Evolutionary conservation across 2,113 vertebrate genomes (phyloP), one percentile per base, ranked within the genome.

Genomic region (Pelodiscus sinensis): DNA sequence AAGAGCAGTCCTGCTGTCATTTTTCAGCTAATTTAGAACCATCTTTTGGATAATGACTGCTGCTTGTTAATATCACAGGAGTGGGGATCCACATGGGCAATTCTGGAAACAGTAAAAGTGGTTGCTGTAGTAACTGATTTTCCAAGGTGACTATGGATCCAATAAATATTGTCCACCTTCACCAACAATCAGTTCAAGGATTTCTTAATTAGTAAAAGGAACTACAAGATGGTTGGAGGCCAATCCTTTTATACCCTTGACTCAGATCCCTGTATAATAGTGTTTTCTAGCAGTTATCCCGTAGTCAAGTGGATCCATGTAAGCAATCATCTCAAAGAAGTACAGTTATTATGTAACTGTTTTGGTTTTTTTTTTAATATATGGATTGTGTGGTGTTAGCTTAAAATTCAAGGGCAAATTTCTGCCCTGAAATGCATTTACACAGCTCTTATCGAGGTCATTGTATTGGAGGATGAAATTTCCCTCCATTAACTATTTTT

Each of bases 331-430:
- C 80, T 56, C 58, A 78, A 82, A 92, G 85, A 85, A 88, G 9
- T 54, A 29, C 78, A 80, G 58, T 71, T 94, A 77, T 91, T 96
- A 86, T 31, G 88, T 79, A 90, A 82, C 87, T 60, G 16, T 29
- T 84, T 77, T 85, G 83, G 79, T n/a, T 93, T 87, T 95, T 94
- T 89, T 54, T 54, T 54, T 14, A 54, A 52, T 87, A 81, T 57
- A 75, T 73, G 79, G 82, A 56, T 87, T 85, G 0, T 79, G 86
- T 73, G 84, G 65, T 55, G 60, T 83, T 75, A 57, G 31, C 75
- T 38, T 73, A 91, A 81, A 81, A 89, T 79, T 85, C 93, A 96
- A 62, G 92, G 92, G 92, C 91, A 92, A 81, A 88, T 97, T 52
- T 52, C 87, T 87, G 12, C 92, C 90, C 94, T 75, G 82, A 91